Percentiles rank a stretch among this genome's conserved stretches.
These are phyloP conservation scores for Mionectes olivaceus DNA, from an alignment of 2,797 vertebrate genomes.

Conservation along the genomic window DNA sequence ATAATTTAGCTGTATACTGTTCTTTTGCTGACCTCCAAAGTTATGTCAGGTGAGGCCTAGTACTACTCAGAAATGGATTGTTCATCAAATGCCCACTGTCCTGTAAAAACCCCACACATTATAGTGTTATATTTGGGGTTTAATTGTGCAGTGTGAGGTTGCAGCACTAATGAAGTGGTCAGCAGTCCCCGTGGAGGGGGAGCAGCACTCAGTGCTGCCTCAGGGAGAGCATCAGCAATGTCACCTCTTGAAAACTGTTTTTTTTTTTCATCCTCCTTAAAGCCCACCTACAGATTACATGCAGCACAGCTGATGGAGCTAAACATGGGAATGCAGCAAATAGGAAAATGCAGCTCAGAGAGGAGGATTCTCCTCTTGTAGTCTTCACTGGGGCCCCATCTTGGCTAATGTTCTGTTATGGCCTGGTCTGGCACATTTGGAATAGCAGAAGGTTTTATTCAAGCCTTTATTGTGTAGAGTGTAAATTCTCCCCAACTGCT, in stretches of 20 bases:
- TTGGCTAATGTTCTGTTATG: neutral
- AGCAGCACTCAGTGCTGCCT: neutral
- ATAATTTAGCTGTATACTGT: no score
- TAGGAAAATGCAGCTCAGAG: neutral
- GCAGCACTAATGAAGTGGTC: accelerated
- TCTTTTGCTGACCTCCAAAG: no score
- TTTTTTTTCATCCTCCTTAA: neutral
- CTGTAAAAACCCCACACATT: no score
- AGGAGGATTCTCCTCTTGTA: neutral
- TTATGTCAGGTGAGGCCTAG: no score
- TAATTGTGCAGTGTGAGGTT: neutral
- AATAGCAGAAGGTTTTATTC: neutral
- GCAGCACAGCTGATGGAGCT: neutral
- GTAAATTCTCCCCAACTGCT: neutral
- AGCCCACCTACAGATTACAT: accelerated
- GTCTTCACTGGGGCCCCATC: neutral
- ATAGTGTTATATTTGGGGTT: neutral
- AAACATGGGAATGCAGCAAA: neutral
- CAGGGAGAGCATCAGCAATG: neutral
- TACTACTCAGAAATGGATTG: no score
- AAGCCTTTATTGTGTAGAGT: neutral
- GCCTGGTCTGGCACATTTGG: neutral
- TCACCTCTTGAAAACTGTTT: neutral
- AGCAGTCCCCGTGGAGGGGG: accelerated
- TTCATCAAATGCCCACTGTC: no score